A percentile compares a stretch with the other conserved stretches of the same genome.
Conservation (phyloP, 2,113 vertebrate genomes). For the Himantopus leucocephalus region DNA sequence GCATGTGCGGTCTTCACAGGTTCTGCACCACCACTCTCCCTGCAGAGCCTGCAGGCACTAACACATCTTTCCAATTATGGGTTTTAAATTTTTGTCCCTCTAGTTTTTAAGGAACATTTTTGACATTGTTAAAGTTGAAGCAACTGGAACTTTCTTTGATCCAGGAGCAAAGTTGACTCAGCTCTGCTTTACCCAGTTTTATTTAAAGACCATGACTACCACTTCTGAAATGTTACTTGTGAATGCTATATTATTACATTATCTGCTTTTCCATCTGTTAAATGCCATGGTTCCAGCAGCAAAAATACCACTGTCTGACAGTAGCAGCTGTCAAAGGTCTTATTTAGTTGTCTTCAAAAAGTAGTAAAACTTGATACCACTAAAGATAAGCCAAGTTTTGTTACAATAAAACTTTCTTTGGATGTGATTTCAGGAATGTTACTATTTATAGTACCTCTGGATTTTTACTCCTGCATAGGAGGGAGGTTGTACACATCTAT, state of each 20-base stretch:
- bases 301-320: constrained; percentile 20
- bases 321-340: constrained; percentile 30
- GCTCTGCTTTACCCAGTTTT: neutral
- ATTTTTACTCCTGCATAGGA: neutral
- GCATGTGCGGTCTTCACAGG: accelerated
- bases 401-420: neutral
- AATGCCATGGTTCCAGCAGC: neutral
- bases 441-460: neutral
- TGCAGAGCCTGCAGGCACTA: neutral
- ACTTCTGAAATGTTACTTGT: neutral
- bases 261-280: constrained; percentile 42
- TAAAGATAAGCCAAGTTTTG: neutral
- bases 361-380: neutral
- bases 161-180: neutral
- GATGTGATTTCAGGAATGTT: neutral
- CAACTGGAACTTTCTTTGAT: neutral
- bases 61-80: neutral
- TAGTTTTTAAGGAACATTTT: neutral
- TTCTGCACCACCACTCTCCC: neutral
- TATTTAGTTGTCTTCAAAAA: constrained; percentile 12
- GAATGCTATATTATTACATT: constrained; percentile 9
- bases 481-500: neutral
- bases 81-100: neutral
- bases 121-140: neutral
- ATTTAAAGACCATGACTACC: constrained; percentile 44